Conservation (phyloP, 2,113 vertebrate genomes). For the Antechinus stuartii region DNA sequence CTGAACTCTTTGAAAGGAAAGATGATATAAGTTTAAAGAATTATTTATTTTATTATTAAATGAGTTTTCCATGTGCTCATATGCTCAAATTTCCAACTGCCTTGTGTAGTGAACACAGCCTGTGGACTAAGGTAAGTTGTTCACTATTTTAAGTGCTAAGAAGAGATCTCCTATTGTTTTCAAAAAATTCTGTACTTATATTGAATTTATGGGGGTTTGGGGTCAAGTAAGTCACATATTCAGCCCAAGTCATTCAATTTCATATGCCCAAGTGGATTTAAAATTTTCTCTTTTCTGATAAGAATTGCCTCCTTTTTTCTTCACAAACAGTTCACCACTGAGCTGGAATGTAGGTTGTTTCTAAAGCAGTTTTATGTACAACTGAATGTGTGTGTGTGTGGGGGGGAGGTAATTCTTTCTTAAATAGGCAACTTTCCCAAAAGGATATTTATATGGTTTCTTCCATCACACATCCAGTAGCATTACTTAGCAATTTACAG, state of each 20-base stretch:
- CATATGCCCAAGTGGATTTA: slow-evolving; percentile 32
- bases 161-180: background rate
- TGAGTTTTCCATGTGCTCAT: background rate
- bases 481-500: background rate
- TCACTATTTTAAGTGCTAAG: background rate
- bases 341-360: background rate
- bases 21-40: background rate
- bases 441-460: background rate
- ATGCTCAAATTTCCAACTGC: background rate
- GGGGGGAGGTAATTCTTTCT: background rate
- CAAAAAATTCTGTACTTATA: slow-evolving; percentile 6
- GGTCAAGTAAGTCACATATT: slow-evolving; percentile 5
- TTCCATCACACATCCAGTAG: background rate
- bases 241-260: slow-evolving; percentile 12
- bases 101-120: background rate
- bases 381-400: background rate
- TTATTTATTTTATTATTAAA: slow-evolving; percentile 24
- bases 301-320: background rate
- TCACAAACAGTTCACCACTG: background rate
- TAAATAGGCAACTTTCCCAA: background rate
- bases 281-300: background rate
- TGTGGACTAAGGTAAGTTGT: background rate
- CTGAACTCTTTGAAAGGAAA: slow-evolving; percentile 1
- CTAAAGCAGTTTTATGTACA: background rate
- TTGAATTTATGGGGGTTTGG: background rate